A percentile compares a stretch with the other conserved stretches of the same genome.
These are phyloP conservation scores for Argyresthia albistria DNA, from an alignment of 2,888 invertebrate genomes.

Conservation along the genomic window DNA sequence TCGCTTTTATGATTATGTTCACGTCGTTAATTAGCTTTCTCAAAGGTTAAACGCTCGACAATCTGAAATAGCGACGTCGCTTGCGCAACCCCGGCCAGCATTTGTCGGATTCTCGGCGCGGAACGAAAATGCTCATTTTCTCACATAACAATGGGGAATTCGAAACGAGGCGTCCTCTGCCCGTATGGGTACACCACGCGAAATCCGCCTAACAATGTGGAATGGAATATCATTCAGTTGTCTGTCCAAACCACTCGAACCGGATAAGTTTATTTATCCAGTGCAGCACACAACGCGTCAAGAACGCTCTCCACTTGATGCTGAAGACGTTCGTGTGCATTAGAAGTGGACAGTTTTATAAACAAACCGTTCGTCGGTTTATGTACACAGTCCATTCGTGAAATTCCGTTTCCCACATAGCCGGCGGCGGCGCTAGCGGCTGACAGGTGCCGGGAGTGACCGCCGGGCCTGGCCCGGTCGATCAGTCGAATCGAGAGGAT, in stretches of 20 bases:
- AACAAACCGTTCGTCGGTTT: slow-evolving; percentile 50
- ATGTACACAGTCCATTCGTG: slow-evolving; percentile 55
- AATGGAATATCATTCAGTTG: slow-evolving; percentile 18
- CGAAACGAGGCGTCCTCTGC: slow-evolving; percentile 18
- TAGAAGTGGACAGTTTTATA: slow-evolving; percentile 68
- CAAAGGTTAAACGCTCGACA: slow-evolving; percentile 30
- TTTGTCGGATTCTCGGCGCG: slow-evolving; percentile 29
- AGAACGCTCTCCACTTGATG: slow-evolving; percentile 30
- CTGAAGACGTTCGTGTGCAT: slow-evolving; percentile 39
- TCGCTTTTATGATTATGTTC: slow-evolving; percentile 23
- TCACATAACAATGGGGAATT: slow-evolving; percentile 38
- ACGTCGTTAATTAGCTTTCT: slow-evolving; percentile 43
- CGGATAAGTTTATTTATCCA: slow-evolving; percentile 40
- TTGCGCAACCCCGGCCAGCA: slow-evolving; percentile 30
- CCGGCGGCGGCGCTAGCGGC: slow-evolving; percentile 17
- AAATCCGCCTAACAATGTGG: slow-evolving; percentile 28
- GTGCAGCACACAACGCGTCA: slow-evolving; percentile 23
- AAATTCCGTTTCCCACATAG: slow-evolving; percentile 55
- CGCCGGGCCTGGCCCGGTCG: slow-evolving; percentile 45
- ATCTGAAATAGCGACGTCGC: slow-evolving; percentile 26
- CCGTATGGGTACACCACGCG: slow-evolving; percentile 23
- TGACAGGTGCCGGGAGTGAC: slow-evolving; percentile 18
- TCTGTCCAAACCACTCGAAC: slow-evolving; percentile 10
- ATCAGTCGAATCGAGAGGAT: slow-evolving; percentile 34
- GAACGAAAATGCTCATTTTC: slow-evolving; percentile 35